Evolutionary conservation across 2,797 vertebrate species (phyloP).

Genomic region (Arrhamphus sclerolepis): DNA sequence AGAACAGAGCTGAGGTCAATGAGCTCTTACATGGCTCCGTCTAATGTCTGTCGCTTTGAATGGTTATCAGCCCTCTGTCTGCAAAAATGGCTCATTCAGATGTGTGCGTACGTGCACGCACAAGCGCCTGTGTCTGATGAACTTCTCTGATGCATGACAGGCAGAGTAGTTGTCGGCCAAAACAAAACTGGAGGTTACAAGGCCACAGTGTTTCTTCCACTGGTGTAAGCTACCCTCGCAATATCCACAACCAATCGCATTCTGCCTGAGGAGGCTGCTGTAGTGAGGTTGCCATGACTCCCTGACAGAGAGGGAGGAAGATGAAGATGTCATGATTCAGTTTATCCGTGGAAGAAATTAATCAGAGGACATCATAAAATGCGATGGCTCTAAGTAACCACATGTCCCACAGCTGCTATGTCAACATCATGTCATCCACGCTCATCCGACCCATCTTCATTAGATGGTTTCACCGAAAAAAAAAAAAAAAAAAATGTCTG

Average conservation of each 20-base stretch:
- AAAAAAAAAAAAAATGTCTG: not conserved
- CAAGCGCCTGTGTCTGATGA: not conserved
- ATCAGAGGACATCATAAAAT: conserved; percentile 30
- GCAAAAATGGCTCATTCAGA: conserved; percentile 10
- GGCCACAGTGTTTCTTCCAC: conserved; percentile 19
- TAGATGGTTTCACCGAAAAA: conserved; percentile 4
- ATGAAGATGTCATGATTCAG: conserved; percentile 48
- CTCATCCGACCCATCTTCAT: conserved; percentile 10
- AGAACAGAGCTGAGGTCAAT: conserved; percentile 62
- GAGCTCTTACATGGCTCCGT: conserved; percentile 55
- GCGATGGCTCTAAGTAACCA: conserved; percentile 9
- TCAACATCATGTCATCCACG: conserved; percentile 28
- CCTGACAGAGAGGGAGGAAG: conserved; percentile 32
- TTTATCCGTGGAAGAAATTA: conserved; percentile 41
- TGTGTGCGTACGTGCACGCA: conserved; percentile 11
- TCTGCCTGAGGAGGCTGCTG: conserved; percentile 42
- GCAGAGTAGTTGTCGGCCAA: conserved; percentile 20
- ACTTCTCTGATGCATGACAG: conserved; percentile 39
- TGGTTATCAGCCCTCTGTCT: conserved; percentile 49
- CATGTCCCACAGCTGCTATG: conserved; percentile 13
- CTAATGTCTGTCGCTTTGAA: conserved; percentile 61
- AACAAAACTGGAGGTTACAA: conserved; percentile 44
- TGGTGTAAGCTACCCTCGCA: conserved; percentile 10
- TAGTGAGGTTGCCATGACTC: conserved; percentile 52
- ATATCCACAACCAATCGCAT: conserved; percentile 46